These are phyloP conservation scores for Macrosteles quadrilineatus DNA, from an alignment of 1,140 invertebrate genomes.

Conservation along the genomic window DNA sequence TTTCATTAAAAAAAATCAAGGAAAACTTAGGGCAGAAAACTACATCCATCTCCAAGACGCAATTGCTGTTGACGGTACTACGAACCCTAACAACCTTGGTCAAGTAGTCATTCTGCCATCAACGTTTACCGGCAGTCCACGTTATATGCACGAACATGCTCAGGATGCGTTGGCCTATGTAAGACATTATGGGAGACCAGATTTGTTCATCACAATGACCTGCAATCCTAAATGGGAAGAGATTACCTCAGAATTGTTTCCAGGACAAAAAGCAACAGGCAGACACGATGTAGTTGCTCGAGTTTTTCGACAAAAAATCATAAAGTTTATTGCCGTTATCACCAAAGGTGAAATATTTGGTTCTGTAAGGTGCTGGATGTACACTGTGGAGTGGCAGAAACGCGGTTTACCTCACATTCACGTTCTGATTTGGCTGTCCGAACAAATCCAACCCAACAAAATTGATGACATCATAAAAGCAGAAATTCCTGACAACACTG, in stretches of 20 bases:
- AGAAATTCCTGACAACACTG: slow-evolving; percentile 33
- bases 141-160: slow-evolving; percentile 53
- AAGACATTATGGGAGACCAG: slow-evolving; percentile 49
- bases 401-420: slow-evolving; percentile 49
- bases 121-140: slow-evolving; percentile 48
- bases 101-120: slow-evolving; percentile 47
- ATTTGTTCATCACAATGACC: slow-evolving; percentile 53
- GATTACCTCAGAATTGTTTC: slow-evolving; percentile 42
- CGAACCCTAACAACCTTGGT: slow-evolving; percentile 31
- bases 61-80: background rate
- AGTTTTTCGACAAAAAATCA: slow-evolving; percentile 37
- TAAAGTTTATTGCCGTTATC: slow-evolving; percentile 31
- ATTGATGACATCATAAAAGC: slow-evolving; percentile 39
- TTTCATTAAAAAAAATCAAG: slow-evolving; percentile 52
- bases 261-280: slow-evolving; percentile 43
- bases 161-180: slow-evolving; percentile 57
- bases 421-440: slow-evolving; percentile 44
- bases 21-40: slow-evolving; percentile 51
- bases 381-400: slow-evolving; percentile 57
- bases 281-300: slow-evolving; percentile 34
- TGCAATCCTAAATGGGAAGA: slow-evolving; percentile 56
- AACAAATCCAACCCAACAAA: slow-evolving; percentile 38
- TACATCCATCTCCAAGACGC: slow-evolving; percentile 44
- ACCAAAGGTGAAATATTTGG: slow-evolving; percentile 46
- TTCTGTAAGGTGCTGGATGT: slow-evolving; percentile 48